Conservation (phyloP, 2,888 invertebrate genomes). For the Oegoconia quadripuncta region DNA sequence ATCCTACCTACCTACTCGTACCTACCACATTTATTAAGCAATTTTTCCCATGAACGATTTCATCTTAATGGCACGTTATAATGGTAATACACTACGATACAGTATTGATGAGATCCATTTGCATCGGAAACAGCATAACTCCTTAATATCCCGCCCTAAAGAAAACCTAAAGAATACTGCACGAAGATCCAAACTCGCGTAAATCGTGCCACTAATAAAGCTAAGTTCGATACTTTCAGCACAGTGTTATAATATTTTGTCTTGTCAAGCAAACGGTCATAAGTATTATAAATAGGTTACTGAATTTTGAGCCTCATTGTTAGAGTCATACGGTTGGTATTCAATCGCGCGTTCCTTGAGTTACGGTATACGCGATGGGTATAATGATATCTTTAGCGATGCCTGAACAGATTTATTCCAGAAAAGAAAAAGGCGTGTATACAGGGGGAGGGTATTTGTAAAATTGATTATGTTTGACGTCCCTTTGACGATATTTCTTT, state of each 20-base stretch:
- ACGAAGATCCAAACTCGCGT: conserved; percentile 21
- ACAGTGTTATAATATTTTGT: conserved; percentile 63
- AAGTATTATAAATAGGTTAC: background rate
- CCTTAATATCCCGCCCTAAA: conserved; percentile 14
- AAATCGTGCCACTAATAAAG: conserved; percentile 47
- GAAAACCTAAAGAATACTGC: conserved; percentile 1
- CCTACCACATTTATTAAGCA: conserved; percentile 63
- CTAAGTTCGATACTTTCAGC: conserved; percentile 66
- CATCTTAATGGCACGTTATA: conserved; percentile 63
- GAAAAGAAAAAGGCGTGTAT: conserved; percentile 55
- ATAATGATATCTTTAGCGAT: conserved; percentile 29
- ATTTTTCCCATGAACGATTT: conserved; percentile 73
- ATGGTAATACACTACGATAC: conserved; percentile 67
- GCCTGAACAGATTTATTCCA: conserved; percentile 62
- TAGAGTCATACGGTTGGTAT: conserved; percentile 3
- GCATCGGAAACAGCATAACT: conserved; percentile 32
- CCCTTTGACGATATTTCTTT: conserved; percentile 61
- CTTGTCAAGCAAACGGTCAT: background rate
- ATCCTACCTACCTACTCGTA: too few species aligned
- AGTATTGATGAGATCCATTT: conserved; percentile 55
- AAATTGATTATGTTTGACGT: conserved; percentile 75
- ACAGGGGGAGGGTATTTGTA: conserved; percentile 60
- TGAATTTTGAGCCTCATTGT: conserved; percentile 9
- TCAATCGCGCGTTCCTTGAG: background rate
- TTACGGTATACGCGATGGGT: conserved; percentile 16